Percentiles rank a stretch among this genome's conserved stretches.
These are phyloP conservation scores for Tenebrosternarchus preto DNA, from an alignment of 2,113 vertebrate genomes.

Conservation along the genomic window DNA sequence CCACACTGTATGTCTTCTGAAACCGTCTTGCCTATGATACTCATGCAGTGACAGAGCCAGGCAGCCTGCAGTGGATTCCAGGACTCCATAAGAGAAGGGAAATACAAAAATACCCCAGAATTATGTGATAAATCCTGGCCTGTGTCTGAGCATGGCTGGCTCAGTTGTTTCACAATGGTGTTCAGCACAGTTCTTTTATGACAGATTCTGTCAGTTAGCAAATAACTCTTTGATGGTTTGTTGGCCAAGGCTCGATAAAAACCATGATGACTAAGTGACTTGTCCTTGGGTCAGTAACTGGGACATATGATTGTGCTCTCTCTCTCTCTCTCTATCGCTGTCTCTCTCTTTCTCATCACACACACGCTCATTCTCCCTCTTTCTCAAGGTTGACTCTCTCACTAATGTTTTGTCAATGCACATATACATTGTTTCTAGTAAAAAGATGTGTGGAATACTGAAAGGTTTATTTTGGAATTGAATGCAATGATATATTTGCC, in stretches of 20 bases:
- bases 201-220: constrained; percentile 27
- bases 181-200: constrained; percentile 30
- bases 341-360: neutral
- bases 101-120: constrained; percentile 21
- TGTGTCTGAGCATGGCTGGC: neutral
- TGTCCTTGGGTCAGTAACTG: constrained; percentile 35
- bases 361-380: neutral
- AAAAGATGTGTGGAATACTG: no score
- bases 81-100: neutral
- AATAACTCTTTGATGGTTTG: constrained; percentile 23
- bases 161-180: constrained; percentile 3
- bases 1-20: neutral
- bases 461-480: no score
- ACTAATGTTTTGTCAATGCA: neutral
- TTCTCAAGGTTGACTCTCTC: neutral
- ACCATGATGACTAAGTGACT: constrained; percentile 22
- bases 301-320: neutral
- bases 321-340: constrained; percentile 3
- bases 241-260: constrained; percentile 22
- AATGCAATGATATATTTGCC: no score
- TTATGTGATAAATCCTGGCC: constrained; percentile 39
- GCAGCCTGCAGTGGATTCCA: constrained; percentile 13
- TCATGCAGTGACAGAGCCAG: constrained; percentile 23
- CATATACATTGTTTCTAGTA: neutral
- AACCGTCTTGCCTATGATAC: constrained; percentile 15